A percentile compares a stretch with the other conserved stretches of the same genome.
phyloP scores from a whole-genome alignment of 2,113 vertebrate species.

The Scomber scombrus region DNA sequence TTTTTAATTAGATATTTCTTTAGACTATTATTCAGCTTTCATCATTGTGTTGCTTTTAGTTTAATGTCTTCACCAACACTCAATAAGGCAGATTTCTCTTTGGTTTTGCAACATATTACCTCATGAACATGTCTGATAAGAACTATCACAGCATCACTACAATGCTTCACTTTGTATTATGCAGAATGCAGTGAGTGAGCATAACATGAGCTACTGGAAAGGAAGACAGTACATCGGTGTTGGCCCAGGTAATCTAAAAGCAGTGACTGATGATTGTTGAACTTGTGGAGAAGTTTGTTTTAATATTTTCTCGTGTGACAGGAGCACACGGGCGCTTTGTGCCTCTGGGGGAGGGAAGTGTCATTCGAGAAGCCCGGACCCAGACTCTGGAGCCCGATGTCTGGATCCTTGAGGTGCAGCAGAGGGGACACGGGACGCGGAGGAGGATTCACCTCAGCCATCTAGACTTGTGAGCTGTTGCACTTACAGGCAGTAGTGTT shows the following conservation, averaged over 20 bases:
- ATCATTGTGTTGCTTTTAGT: no score
- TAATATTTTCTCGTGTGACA: conserved; percentile 57
- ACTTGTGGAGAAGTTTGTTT: neutral
- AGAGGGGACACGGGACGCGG: conserved; percentile 89
- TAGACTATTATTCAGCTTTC: no score
- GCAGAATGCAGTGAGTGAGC: conserved; percentile 90
- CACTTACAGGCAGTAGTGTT: conserved; percentile 23
- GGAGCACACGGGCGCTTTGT: conserved; percentile 92
- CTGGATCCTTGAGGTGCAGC: conserved; percentile 92
- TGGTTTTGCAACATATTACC: no score
- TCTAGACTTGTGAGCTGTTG: conserved; percentile 87
- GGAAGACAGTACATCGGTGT: conserved; percentile 91
- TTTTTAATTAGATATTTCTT: no score
- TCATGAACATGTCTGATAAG: no score
- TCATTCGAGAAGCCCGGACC: conserved; percentile 89
- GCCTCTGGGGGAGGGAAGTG: conserved; percentile 73
- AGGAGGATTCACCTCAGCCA: conserved; percentile 79
- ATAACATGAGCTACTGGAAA: conserved; percentile 93
- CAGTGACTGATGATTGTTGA: rapidly evolving
- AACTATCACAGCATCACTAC: no score
- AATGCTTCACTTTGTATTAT: conserved; percentile 28
- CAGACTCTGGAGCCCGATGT: conserved; percentile 90
- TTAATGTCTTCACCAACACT: no score
- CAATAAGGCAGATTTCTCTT: no score
- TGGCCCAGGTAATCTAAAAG: conserved; percentile 88